Conservation (phyloP, 1,140 invertebrate species). For the Drusus annulatus region DNA sequence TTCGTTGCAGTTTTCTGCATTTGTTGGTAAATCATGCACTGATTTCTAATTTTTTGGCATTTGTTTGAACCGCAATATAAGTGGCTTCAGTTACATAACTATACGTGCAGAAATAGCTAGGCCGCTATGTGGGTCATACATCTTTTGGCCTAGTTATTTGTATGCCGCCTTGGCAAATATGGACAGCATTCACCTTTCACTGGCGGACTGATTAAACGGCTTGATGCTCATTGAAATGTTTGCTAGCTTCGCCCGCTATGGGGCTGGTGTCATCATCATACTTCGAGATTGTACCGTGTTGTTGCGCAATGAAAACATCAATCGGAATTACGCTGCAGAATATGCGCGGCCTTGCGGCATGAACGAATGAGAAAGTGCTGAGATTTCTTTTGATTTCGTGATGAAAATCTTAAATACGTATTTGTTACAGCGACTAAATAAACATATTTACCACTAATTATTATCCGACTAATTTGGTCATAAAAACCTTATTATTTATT, state of each 20-base stretch:
- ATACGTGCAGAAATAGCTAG: slow-evolving; percentile 11
- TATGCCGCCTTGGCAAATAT: slow-evolving; percentile 36
- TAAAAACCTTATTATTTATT: too few relatives aligned
- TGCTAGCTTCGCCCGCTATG: slow-evolving; percentile 3
- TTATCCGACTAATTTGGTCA: too few relatives aligned
- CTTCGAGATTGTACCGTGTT: slow-evolving; percentile 15
- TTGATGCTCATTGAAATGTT: slow-evolving; percentile 16
- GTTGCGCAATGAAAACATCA: slow-evolving; percentile 36
- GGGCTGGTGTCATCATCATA: slow-evolving; percentile 33
- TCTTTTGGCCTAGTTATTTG: slow-evolving; percentile 34
- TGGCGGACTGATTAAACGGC: slow-evolving; percentile 30
- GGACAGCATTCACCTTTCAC: slow-evolving; percentile 39
- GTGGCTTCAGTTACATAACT: slow-evolving; percentile 1
- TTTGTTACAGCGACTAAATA: too few relatives aligned
- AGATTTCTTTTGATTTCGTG: slow-evolving; percentile 8
- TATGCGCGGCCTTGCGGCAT: slow-evolving; percentile 22
- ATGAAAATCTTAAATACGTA: not conserved
- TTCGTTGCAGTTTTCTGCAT: too few relatives aligned
- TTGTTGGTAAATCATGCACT: too few relatives aligned
- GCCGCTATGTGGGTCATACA: slow-evolving; percentile 27
- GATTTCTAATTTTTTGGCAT: not conserved
- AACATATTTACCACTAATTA: too few relatives aligned
- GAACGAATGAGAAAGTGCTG: slow-evolving; percentile 26
- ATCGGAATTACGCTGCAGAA: slow-evolving; percentile 31
- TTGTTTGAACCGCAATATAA: slow-evolving; percentile 5